phyloP scores from a whole-genome alignment of 2,888 invertebrate genomes.

The Mactromeris polynyma region DNA sequence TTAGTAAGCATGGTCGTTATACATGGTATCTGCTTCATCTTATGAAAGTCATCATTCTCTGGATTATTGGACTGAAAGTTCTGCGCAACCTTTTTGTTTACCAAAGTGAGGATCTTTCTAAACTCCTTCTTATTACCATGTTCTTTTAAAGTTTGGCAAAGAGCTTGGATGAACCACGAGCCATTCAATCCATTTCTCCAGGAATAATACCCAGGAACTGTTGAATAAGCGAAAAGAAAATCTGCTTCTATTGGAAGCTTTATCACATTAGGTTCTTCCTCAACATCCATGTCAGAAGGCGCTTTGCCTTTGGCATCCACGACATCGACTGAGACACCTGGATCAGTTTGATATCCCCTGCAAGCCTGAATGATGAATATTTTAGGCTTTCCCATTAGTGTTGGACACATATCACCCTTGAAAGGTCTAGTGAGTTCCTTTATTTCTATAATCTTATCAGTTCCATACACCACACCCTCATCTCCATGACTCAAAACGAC shows the following conservation, averaged over 20 bases:
- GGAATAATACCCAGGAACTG: slow-evolving; percentile 85
- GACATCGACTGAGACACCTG: slow-evolving; percentile 57
- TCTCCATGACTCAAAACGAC: slow-evolving; percentile 72
- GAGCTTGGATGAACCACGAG: slow-evolving; percentile 86
- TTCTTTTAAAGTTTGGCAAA: slow-evolving; percentile 79
- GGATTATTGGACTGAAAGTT: slow-evolving; percentile 84
- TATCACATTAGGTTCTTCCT: slow-evolving; percentile 21
- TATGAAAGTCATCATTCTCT: slow-evolving; percentile 70
- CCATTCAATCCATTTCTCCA: slow-evolving; percentile 86
- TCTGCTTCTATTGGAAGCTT: slow-evolving; percentile 79
- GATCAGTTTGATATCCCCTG: slow-evolving; percentile 63
- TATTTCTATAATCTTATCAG: slow-evolving; percentile 59
- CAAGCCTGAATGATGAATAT: slow-evolving; percentile 75
- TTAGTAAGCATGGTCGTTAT: slow-evolving; percentile 85
- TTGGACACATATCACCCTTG: slow-evolving; percentile 64
- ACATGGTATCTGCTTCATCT: slow-evolving; percentile 84
- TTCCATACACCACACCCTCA: slow-evolving; percentile 66
- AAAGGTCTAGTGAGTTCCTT: slow-evolving; percentile 51
- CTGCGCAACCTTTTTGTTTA: slow-evolving; percentile 84
- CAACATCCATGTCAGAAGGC: neutral
- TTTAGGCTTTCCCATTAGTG: slow-evolving; percentile 71
- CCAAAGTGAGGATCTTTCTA: slow-evolving; percentile 83
- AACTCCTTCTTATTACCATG: slow-evolving; percentile 77
- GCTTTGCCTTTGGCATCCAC: slow-evolving; percentile 41
- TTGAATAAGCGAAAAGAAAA: slow-evolving; percentile 86